Base-by-base conservation (phyloP, 2,113 vertebrate species). In the Bufo gargarizans region DNA sequence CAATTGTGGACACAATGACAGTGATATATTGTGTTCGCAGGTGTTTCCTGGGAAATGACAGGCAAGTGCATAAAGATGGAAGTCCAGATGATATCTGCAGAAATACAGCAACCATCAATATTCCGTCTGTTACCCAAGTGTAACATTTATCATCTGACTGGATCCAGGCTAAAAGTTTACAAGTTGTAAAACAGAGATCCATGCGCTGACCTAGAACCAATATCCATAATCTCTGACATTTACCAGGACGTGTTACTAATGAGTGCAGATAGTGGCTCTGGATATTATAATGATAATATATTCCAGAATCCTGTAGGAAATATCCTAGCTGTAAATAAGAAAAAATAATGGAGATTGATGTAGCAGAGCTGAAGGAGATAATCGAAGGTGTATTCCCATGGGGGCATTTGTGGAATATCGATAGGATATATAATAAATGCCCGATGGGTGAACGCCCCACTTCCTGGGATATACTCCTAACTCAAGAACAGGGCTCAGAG, bases 41-140 rank as follows among this genome's bases (percentile, higher is more conserved):
- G 56, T 81, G 78, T 45, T 43, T 81, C 22, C 56, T 61, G 11
- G 56, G 79, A 81, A 81, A 81, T 61, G 20, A 45, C 58, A 16
- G 17, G 10, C 22, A 3, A 43, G 9, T 58, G 58, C 22, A 20
- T 45, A 47, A 22, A 61, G 58, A 81, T 61, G 79, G 56, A 81
- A 81, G 56, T 61, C 79, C 58, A 45, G 56, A 61, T 43, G 47
- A 81, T 43, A n/a, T 45, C 17, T 81, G 49, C 78, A 43, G 56
- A 16, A 79, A 81, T 59, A 81, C 56, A 61, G 58, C 13, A 43
- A 17, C 58, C 56, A 81, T 81, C 58, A 47, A 19, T 45, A 61
- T 10, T 43, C 56, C 8, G 8, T 8, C 79, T 61, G 33, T 17
- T 45, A 47, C 33, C 19, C 33, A 45, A 5, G 3, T 10, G 43